Evolutionary conservation across 2,113 vertebrate genomes (phyloP).

Genomic region (Tretioscincus oriximinensis): DNA sequence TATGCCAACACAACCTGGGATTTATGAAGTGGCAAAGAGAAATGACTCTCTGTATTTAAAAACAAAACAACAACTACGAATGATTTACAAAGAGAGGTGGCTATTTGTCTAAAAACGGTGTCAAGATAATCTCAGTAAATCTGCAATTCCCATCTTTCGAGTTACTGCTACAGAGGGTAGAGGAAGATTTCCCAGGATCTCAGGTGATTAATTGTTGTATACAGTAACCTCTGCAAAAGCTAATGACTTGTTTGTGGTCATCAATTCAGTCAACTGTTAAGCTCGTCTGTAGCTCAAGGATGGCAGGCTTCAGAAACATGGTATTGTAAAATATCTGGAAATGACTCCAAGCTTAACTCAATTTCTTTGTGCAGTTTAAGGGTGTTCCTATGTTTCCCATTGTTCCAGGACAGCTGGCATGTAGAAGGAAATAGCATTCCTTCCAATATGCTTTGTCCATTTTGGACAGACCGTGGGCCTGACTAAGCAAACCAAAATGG

Average conservation of each 20-base stretch:
- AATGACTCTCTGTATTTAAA: constrained; percentile 27
- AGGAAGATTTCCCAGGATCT: constrained; percentile 57
- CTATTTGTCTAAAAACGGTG: constrained; percentile 47
- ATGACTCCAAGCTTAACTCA: fast-evolving
- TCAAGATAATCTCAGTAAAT: constrained; percentile 59
- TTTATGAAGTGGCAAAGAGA: constrained; percentile 38
- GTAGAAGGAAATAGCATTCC: too few species aligned
- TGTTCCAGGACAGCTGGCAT: too few species aligned
- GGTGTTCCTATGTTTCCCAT: too few species aligned
- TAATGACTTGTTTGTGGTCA: not conserved
- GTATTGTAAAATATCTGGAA: fast-evolving
- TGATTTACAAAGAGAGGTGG: constrained; percentile 42
- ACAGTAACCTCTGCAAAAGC: constrained; percentile 5
- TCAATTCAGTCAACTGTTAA: not conserved
- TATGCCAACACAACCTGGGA: constrained; percentile 33
- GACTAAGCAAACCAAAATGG: too few species aligned
- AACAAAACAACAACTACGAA: constrained; percentile 48
- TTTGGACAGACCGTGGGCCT: too few species aligned
- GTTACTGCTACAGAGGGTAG: constrained; percentile 39
- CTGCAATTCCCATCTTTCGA: constrained; percentile 51
- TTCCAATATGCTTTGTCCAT: too few species aligned
- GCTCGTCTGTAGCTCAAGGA: not conserved
- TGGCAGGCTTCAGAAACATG: not conserved
- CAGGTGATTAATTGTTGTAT: constrained; percentile 38
- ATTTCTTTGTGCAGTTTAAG: too few species aligned